Conservation (phyloP, 2,888 invertebrate genomes). For the Pyralis farinalis region DNA sequence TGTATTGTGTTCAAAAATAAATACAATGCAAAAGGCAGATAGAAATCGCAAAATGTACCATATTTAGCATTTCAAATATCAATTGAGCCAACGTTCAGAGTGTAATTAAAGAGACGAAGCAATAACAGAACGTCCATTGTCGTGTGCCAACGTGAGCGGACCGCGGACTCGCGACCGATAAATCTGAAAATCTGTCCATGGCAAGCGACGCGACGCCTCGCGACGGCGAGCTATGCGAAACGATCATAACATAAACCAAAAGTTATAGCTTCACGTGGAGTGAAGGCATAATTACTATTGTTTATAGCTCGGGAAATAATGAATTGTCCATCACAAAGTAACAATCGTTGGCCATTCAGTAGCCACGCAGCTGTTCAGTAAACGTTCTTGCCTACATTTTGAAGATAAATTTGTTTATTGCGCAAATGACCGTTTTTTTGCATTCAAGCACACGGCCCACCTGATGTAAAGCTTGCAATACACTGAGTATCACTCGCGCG, state of each 20-base stretch:
- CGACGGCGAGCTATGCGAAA: background rate
- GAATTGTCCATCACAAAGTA: slow-evolving; percentile 1
- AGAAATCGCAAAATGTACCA: too few relatives aligned
- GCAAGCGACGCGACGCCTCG: background rate
- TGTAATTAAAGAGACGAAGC: slow-evolving; percentile 5
- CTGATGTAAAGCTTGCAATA: too few relatives aligned
- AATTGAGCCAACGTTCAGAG: background rate
- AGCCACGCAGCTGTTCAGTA: too few relatives aligned
- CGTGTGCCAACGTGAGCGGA: slow-evolving; percentile 15
- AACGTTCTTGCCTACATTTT: too few relatives aligned
- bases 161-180: background rate
- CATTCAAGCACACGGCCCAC: too few relatives aligned
- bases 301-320: slow-evolving; percentile 8
- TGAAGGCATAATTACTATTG: slow-evolving; percentile 1
- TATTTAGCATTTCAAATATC: slow-evolving; percentile 4
- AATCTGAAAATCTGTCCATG: too few relatives aligned
- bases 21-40: too few relatives aligned
- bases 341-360: slow-evolving; percentile 3
- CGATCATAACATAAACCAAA: background rate
- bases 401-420: too few relatives aligned
- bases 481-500: too few relatives aligned
- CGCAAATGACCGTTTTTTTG: too few relatives aligned
- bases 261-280: background rate
- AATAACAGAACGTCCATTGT: slow-evolving; percentile 12
- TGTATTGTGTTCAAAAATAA: too few relatives aligned